Evolutionary conservation across 2,797 vertebrate genomes (phyloP), one percentile per base, ranked within the genome.

Genomic region (Chrysocyon brachyurus): DNA sequence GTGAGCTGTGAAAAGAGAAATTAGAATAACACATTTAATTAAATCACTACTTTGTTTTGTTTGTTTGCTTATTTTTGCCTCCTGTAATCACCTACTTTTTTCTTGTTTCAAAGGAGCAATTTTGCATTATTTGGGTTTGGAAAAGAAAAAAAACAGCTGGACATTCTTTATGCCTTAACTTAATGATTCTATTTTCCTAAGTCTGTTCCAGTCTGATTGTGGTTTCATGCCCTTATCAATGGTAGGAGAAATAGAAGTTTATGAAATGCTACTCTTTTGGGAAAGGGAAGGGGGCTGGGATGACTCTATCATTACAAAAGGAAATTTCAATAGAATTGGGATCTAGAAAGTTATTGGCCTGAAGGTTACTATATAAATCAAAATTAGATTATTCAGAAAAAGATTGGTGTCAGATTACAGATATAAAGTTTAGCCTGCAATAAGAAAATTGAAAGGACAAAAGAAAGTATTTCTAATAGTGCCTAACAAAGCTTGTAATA

Each of bases 161-260:
- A 83, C 49, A 97, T 97, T 96, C 86, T 87, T 87, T 95, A 95
- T 12, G 31, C 12, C 54, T 31, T 96, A 94, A 87, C 83, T 90
- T 96, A 97, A 96, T 97, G 77, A 97, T 81, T 97, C 21, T 83
- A 17, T 95, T 95, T 97, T 95, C 52, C 90, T 83, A 93, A 96
- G 24, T 70, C 24, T 85, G 83, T 97, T 94, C 33, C 46, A 96
- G 36, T 88, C 26, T 86, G 75, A 95, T 77, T 94, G 70, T 89
- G 49, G 97, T 90, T 97, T 97, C 89, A 81, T 82, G 64, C n/a
- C 61, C 57, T 3, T 91, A 46, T 90, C 83, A 87, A 54, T 46
- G 14, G 75, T 77, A 89, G 57, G 26, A 93, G 21, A 94, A 92
- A 84, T 24, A 81, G 57, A 66, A 93, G 31, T 87, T 94, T 92